Percentiles rank a stretch among this genome's conserved stretches.
These are phyloP conservation scores for Engraulis encrasicolus DNA, from an alignment of 2,113 vertebrate species.

Conservation along the genomic window DNA sequence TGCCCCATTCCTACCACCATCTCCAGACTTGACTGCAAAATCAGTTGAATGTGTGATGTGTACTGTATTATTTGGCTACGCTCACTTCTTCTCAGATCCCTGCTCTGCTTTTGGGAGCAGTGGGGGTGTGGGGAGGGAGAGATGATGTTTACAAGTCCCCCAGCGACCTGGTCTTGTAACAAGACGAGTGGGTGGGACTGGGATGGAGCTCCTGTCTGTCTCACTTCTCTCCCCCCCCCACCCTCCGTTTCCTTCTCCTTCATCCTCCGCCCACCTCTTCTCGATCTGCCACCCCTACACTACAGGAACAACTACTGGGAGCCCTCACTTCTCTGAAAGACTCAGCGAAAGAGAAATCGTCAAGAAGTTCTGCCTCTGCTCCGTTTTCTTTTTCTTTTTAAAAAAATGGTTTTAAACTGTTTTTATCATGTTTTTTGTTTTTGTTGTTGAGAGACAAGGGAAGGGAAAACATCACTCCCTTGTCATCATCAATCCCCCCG, in stretches of 20 bases:
- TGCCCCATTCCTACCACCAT: too few species aligned
- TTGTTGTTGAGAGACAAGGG: constrained; percentile 15
- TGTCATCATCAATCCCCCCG: too few species aligned
- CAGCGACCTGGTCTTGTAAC: background rate
- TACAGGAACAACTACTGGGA: constrained; percentile 26
- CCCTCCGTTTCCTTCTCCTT: too few species aligned
- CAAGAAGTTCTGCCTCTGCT: background rate
- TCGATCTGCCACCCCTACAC: background rate
- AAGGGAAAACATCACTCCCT: constrained; percentile 42
- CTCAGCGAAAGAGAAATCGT: background rate
- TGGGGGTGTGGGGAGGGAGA: too few species aligned
- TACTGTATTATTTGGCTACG: too few species aligned
- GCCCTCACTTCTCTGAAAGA: constrained; percentile 25
- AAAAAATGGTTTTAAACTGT: too few species aligned
- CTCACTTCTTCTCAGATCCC: too few species aligned
- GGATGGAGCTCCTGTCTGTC: background rate
- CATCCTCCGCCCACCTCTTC: too few species aligned
- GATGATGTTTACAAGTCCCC: background rate
- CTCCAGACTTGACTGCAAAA: background rate
- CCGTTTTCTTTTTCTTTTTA: constrained; percentile 6
- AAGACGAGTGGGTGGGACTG: background rate
- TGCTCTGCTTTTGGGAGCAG: background rate
- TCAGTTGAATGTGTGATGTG: background rate
- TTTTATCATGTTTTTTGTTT: background rate
- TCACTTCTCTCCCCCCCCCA: background rate